phyloP scores from a whole-genome alignment of 2,888 invertebrate species.

The Drosophila kokeensis region DNA sequence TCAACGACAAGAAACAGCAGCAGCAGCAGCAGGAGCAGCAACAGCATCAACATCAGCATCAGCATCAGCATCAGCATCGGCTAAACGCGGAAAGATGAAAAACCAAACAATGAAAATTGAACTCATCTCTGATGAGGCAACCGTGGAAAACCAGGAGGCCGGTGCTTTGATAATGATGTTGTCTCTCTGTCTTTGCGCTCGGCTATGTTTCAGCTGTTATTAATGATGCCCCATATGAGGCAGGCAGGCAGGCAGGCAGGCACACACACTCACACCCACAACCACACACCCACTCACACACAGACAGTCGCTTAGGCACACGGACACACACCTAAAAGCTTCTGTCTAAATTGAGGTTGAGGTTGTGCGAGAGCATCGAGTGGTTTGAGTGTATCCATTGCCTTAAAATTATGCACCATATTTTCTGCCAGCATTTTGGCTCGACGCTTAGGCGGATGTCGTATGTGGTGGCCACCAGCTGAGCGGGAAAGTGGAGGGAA shows the following conservation, averaged over 20 bases:
- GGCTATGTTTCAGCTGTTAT: constrained; percentile 71
- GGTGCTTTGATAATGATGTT: constrained; percentile 59
- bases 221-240: constrained; percentile 75
- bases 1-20: constrained; percentile 46
- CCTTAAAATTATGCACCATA: constrained; percentile 81
- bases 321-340: constrained; percentile 44
- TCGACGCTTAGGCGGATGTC: constrained; percentile 53
- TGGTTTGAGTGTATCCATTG: constrained; percentile 60
- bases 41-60: constrained; percentile 2
- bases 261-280: constrained; percentile 11
- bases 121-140: constrained; percentile 27
- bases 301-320: background rate
- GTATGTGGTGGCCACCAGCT: constrained; percentile 52
- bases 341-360: constrained; percentile 48
- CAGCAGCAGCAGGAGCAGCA: background rate
- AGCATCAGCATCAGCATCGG: constrained; percentile 5
- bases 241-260: constrained; percentile 30
- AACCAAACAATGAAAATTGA: constrained; percentile 79
- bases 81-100: constrained; percentile 46
- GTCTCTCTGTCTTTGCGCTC: constrained; percentile 33
- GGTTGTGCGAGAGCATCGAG: constrained; percentile 24
- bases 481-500: background rate
- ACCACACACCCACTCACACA: constrained; percentile 22
- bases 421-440: constrained; percentile 63
- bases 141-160: constrained; percentile 2